Evolutionary conservation across 2,113 vertebrate species (phyloP), one percentile per base, ranked within the genome.

Genomic region (Psittacula cyanocephala): DNA sequence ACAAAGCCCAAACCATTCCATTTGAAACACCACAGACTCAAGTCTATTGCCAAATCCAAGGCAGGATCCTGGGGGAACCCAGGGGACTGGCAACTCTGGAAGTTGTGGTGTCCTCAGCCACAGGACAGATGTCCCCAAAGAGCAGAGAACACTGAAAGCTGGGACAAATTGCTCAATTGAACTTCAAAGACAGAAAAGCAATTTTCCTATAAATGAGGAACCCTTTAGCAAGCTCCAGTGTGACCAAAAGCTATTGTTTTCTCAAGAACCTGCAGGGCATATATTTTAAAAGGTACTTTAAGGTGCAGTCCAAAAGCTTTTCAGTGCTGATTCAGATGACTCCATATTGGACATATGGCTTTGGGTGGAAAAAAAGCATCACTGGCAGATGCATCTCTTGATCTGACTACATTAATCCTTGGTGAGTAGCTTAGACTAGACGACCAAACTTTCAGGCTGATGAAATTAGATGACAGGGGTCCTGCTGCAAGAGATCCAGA

Each of bases 51-150:
- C 95, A 95, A 93, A 81, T 12, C 63, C 5, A 22, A 88, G 64
- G 69, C 94, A 78, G 60, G 68, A 95, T 86, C 27, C 23, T 14
- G 72, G 18, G 64, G 33, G 49, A 89, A 57, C 43, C 50, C 60
- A 15, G 13, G 50, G 29, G 44, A 91, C 41, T 67, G 41, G 69
- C 79, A 83, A 4, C 55, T 74, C 92, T 94, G 94, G 95, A 97
- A 91, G 72, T 52, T 81, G 81, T 68, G 64, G 91, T 84, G 94
- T 92, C 94, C 60, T 94, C 64, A 91, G 82, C 76, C 91, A 92
- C 31, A 20, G 64, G 86, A 93, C 92, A 88, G 68, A 95, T 92
- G 83, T 88, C 76, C 60, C 92, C 5, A 0, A 86, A 93, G 83
- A 81, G 64, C 43, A 91, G 60, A 59, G 80, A 93, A 91, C 60